These are phyloP conservation scores for Capitella teleta DNA, from an alignment of 1,140 invertebrate genomes.

Conservation along the genomic window DNA sequence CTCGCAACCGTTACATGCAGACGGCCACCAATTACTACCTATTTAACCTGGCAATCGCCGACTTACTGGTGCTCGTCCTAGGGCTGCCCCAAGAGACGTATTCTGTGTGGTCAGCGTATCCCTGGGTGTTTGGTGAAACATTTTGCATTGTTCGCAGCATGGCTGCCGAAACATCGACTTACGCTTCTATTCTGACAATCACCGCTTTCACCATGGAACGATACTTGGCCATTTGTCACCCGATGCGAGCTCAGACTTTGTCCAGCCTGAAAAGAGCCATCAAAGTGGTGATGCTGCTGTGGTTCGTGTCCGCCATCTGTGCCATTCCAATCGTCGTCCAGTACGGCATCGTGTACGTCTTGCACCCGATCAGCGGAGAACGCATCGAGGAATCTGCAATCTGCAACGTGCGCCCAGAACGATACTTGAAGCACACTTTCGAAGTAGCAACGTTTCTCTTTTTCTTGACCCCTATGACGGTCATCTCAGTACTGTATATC, in stretches of 20 bases:
- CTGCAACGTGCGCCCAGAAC: slow-evolving; percentile 8
- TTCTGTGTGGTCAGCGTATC: slow-evolving; percentile 71
- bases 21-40: slow-evolving; percentile 74
- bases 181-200: slow-evolving; percentile 35
- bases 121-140: slow-evolving; percentile 71
- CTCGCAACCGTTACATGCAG: slow-evolving; percentile 66
- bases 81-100: slow-evolving; percentile 77
- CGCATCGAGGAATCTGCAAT: slow-evolving; percentile 23
- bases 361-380: too few species aligned
- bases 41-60: slow-evolving; percentile 82
- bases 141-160: slow-evolving; percentile 74
- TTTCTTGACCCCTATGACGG: slow-evolving; percentile 35
- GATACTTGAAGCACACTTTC: slow-evolving; percentile 11
- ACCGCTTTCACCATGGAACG: slow-evolving; percentile 39
- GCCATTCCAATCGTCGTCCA: slow-evolving; percentile 55
- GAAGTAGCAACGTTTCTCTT: slow-evolving; percentile 30
- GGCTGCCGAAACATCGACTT: slow-evolving; percentile 72
- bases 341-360: slow-evolving; percentile 20
- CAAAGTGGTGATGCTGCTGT: slow-evolving; percentile 64
- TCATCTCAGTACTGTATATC: slow-evolving; percentile 35
- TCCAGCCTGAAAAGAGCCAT: slow-evolving; percentile 59
- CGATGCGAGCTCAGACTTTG: slow-evolving; percentile 24
- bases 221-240: slow-evolving; percentile 37
- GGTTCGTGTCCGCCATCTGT: slow-evolving; percentile 62
- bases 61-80: slow-evolving; percentile 65